Evolutionary conservation across 2,113 vertebrate genomes (phyloP), one percentile per base, ranked within the genome.

Genomic region (Prunella himalayana): DNA sequence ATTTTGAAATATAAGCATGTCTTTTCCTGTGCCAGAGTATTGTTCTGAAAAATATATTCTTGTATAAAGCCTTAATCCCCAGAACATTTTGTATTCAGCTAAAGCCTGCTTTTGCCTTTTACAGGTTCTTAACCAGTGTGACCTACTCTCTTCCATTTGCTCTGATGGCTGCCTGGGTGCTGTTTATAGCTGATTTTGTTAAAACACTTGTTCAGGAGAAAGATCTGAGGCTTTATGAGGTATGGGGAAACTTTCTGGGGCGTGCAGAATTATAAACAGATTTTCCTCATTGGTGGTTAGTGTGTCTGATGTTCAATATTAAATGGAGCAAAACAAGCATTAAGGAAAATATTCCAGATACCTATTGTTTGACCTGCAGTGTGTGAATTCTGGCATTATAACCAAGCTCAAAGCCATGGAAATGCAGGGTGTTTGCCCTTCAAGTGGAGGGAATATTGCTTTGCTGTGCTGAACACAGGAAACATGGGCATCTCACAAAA

Each of bases 181-280:
- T 99, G 94, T 99, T 99, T 92, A 98, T 99, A 89, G 99, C 99
- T 83, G 98, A 99, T 90, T 99, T 99, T 96, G 99, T 99, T 65
- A 99, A 99, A 97, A 99, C 99, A 76, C 98, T 99, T 54, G 99
- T 99, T 90, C 98, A 99, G 53, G 99, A 99, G 97, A 98, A 99
- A 97, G 99, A 99, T 96, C 98, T 99, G 86, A 98, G 99, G 91
- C 98, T 99, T 94, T 99, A 99, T 68, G 99, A 99, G 99, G 99
- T 99, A 98, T 1, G 56, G 68, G 79, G 61, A 89, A 80, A 80
- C 70, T 95, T 66, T 77, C 89, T 95, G 91, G 77, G 71, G 83
- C 33, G 0, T 92, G 88, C 71, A 92, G 87, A 92, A 82, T 92
- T 90, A 91, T 80, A 70, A 97, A 90, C 86, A 93, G 71, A 35